Base-by-base conservation (phyloP, 1,140 invertebrate genomes). In the Apis laboriosa region DNA sequence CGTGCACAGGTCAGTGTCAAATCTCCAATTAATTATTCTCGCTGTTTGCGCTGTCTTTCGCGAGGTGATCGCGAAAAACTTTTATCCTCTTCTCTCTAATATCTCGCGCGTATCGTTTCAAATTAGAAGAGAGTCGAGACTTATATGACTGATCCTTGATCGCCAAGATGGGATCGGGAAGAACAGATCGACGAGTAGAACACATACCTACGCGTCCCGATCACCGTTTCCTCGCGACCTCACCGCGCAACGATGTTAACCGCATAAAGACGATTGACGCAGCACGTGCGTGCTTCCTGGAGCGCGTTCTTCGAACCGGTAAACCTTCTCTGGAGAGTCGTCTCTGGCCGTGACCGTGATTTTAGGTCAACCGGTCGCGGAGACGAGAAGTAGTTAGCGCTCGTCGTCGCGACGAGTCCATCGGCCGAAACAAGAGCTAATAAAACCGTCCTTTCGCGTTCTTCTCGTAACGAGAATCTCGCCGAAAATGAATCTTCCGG, bases 321-420 rank as follows among this genome's bases (percentile, higher is more conserved):
- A 64, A 68, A 71, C 2, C 87, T 85, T 82, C 80, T 90, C 78
- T 80, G 64, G 83, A 79, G 84, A 71, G 83, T 86, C 78, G 90
- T 84, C 90, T 89, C 90, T 90, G 92, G 92, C 93, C 92, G 92
- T 93, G 92, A 93, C 91, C 92, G 89, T 77, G 90, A 93, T 92
- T 43, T 90, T 93, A 92, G 93, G 93, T 92, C 93, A 93, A 90
- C 90, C 96, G 96, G 86, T 95, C 94, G 84, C 94, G 94, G 77
- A 96, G 7, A 43, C 34, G 34, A 43, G 91, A 91, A 93, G 95
- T 74, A 91, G 92, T 34, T 92, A 21, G 28, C 92, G 81, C 93
- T 92, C 77, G 56, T 3, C 55, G 43, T 11, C 55, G 34, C 17
- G 17, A 21, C 53, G n/a, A n/a, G 70, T 53, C 21, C 51, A 12